Evolutionary conservation across 2,888 invertebrate species (phyloP), one percentile per base, ranked within the genome.

Genomic region (Creontiades dilutus): DNA sequence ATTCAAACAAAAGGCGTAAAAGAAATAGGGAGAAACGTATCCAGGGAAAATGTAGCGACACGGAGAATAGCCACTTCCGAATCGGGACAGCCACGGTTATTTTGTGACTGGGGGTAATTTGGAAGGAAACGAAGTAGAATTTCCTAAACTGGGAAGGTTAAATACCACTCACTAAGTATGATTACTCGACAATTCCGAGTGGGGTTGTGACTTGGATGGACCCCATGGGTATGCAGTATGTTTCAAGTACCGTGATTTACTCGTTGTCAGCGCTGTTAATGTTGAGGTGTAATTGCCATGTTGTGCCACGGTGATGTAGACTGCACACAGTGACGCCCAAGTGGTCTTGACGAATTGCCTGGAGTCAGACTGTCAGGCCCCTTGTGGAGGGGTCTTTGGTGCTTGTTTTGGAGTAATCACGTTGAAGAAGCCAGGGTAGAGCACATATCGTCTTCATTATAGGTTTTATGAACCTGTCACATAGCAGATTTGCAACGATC

Each of bases 1-100:
- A 82, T 82, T 82, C 52, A 48, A 82, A 82, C 48, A 82, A 82
- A 82, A 82, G 52, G 52, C 37, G 27, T 27, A 52, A 82, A 82
- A 52, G 37, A 37, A 82, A 16, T 23, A 52, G 52, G 14, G n/a
- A 82, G 52, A 12, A 82, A 52, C 82, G n/a, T 47, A 80, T 47
- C 78, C n/a, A 47, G 46, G 46, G 37, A 80, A 47, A 80, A 68
- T 68, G 68, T 68, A 68, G 68, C 68, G 68, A 68, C 68, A 68
- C 68, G 68, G 23, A 68, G 27, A 68, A 68, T 68, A 68, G 68
- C 5, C 68, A 68, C 68, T 23, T 68, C 68, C 68, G 68, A 68
- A 68, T 68, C 23, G 27, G 68, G 68, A 68, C 68, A 68, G 23
- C 68, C 37, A 23, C 68, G 68, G 68, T 68, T 68, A 68, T 68